These are phyloP conservation scores for Stegostoma tigrinum DNA, from an alignment of 2,113 vertebrate species.

Conservation along the genomic window DNA sequence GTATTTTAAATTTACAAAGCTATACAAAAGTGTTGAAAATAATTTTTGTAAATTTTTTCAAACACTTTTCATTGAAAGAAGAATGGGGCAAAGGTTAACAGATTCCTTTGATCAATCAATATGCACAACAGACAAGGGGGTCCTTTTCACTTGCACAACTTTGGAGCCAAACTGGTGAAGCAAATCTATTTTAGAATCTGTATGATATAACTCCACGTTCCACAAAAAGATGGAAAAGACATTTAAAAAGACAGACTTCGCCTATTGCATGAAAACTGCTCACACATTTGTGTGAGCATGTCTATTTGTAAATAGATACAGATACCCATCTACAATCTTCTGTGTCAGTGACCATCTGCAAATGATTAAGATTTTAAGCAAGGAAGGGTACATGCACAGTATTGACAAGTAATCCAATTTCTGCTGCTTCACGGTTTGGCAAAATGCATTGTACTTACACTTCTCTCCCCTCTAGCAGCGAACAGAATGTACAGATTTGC, in stretches of 20 bases:
- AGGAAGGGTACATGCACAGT: not conserved
- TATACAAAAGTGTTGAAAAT: not conserved
- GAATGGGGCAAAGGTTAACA: not conserved
- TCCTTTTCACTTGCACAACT: not conserved
- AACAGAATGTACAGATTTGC: not conserved
- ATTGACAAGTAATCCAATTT: not conserved
- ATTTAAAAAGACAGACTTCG: not conserved
- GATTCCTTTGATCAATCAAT: not conserved
- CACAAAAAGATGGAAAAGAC: not conserved
- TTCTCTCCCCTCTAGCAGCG: not conserved
- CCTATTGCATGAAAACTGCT: not conserved
- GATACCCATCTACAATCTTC: not conserved
- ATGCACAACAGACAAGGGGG: not conserved
- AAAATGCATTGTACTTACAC: not conserved
- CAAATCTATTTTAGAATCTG: not conserved
- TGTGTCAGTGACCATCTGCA: not conserved
- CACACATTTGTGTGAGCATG: not conserved
- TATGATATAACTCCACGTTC: not conserved
- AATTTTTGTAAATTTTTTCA: not conserved
- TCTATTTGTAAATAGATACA: not conserved
- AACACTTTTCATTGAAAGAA: not conserved
- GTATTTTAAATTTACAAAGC: not conserved
- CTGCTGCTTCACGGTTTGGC: not conserved
- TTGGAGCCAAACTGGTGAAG: not conserved
- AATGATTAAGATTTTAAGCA: not conserved